Percentiles rank a stretch among this genome's conserved stretches.
These are phyloP conservation scores for Pteronura brasiliensis DNA, from an alignment of 2,113 vertebrate genomes.

Conservation along the genomic window DNA sequence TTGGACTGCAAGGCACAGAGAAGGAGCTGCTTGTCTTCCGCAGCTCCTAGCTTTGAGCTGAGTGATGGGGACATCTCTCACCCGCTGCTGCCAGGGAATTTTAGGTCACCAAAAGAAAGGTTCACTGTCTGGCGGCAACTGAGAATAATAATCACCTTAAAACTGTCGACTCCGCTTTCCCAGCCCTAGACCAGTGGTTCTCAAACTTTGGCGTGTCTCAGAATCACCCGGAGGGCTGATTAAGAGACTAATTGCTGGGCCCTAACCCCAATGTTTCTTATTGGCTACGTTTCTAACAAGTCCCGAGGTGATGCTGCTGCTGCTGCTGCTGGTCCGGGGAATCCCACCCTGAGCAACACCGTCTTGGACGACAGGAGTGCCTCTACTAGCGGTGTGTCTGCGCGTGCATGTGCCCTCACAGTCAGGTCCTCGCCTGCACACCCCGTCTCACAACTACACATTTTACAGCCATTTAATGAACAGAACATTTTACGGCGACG, in stretches of 20 bases:
- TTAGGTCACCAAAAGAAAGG: conserved; percentile 43
- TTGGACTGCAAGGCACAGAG: conserved; percentile 9
- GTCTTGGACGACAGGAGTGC: neutral
- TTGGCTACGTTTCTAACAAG: neutral
- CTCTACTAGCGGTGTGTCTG: neutral
- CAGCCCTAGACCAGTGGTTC: neutral
- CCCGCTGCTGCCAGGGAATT: conserved; percentile 38
- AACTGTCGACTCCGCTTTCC: neutral
- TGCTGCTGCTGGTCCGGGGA: neutral
- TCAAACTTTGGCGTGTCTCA: neutral
- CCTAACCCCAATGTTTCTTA: neutral
- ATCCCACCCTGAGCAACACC: neutral
- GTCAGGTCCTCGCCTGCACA: neutral
- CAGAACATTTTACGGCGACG: neutral
- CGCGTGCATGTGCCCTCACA: neutral
- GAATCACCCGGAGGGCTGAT: neutral
- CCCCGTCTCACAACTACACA: neutral
- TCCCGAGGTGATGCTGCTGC: neutral
- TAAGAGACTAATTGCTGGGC: neutral
- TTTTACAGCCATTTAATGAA: neutral
- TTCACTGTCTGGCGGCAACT: neutral
- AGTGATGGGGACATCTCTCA: neutral
- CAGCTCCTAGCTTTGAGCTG: conserved; percentile 34
- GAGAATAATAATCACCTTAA: neutral
- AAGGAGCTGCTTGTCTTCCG: conserved; percentile 38